Conservation (phyloP, 2,888 invertebrate genomes). For the Strigamia maritima region DNA sequence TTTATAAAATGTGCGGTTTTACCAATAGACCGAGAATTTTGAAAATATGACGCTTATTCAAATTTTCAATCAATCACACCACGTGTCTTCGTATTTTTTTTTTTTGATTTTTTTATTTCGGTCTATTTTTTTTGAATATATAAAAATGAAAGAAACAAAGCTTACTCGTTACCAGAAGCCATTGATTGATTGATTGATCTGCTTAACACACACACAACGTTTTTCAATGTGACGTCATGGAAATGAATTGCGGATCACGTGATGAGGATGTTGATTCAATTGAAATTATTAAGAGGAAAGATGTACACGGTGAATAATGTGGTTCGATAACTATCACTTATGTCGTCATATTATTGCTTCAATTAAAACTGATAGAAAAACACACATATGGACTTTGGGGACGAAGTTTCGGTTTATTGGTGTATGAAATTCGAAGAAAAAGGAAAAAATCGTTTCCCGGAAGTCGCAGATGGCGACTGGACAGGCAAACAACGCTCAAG, state of each 20-base stretch:
- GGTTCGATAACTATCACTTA: background rate
- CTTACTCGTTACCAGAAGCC: background rate
- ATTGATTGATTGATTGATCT: background rate
- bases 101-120: too few relatives aligned
- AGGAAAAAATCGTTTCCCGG: background rate
- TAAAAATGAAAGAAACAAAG: background rate
- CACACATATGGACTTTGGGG: background rate
- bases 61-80: background rate
- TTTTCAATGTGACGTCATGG: background rate
- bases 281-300: background rate
- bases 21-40: too few relatives aligned
- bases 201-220: background rate
- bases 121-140: background rate
- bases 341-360: background rate
- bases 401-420: background rate
- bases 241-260: background rate
- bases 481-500: background rate
- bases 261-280: conserved; percentile 11
- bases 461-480: background rate
- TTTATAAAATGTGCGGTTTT: too few relatives aligned
- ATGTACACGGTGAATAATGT: background rate
- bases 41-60: too few relatives aligned
- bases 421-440: too few relatives aligned
- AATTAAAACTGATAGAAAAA: background rate
- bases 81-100: too few relatives aligned